Evolutionary conservation across 1,140 invertebrate genomes (phyloP), one percentile per base, ranked within the genome.

Genomic region (Psilanteris sp.): DNA sequence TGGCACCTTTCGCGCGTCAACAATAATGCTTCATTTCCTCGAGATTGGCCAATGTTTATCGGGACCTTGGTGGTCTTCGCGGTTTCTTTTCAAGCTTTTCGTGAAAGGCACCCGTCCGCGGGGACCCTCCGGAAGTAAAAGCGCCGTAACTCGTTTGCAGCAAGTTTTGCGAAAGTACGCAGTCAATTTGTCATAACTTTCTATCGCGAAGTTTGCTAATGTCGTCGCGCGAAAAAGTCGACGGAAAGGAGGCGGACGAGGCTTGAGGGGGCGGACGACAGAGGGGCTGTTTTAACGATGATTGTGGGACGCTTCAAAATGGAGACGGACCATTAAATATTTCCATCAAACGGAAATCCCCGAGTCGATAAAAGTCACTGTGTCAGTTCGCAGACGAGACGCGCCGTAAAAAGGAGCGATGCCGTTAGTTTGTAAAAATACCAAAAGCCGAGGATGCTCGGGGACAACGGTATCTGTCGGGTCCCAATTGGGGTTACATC

Each of bases 31-130:
- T 57, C 50, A 57, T 54, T 64, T 72, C 27, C 16, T 52, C 26
- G n/a, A 61, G 57, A 72, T 57, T 50, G 55, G 54, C 55, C 44
- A 55, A 71, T 71, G 62, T 71, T 71, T 55, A 62, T 61, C 6
- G 46, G 29, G 9, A 54, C 34, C 37, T 37, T 27, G 54, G 32
- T 34, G 34, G 50, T n/a, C n/a, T n/a, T n/a, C n/a, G n/a, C n/a
- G n/a, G n/a, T n/a, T n/a, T n/a, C n/a, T 15, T 31, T 37, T 24
- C 32, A 55, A 57, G 41, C 39, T 70, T 70, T 70, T 52, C 52
- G 52, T 59, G 44, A 70, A 70, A 68, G 52, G 32, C 43, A 26
- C n/a, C n/a, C n/a, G n/a, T n/a, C n/a, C n/a, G n/a, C n/a, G n/a
- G n/a, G n/a, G n/a, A 2, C 8, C 8, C 16, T 9, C 11, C 39